Conservation (phyloP, 2,113 vertebrate species). For the Catharus bicknelli region DNA sequence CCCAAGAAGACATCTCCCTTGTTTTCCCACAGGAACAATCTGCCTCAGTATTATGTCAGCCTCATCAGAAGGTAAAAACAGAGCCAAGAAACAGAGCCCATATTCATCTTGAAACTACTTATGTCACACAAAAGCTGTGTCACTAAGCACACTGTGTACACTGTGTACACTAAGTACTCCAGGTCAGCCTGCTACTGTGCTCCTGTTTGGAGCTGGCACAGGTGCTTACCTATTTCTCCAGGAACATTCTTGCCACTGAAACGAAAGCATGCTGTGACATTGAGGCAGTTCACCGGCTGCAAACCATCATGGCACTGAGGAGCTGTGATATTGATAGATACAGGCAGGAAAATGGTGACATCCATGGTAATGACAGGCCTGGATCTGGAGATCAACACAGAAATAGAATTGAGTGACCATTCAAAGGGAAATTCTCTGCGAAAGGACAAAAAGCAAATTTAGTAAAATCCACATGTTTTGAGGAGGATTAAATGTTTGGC, state of each 20-base stretch:
- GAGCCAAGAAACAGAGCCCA: background rate
- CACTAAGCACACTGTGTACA: too few relatives aligned
- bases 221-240: constrained; percentile 88
- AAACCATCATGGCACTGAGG: constrained; percentile 92
- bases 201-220: background rate
- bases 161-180: background rate
- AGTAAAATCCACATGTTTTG: background rate
- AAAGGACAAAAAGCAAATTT: background rate
- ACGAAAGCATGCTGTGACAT: constrained; percentile 83
- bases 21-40: background rate
- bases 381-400: constrained; percentile 74
- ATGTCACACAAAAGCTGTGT: background rate
- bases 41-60: background rate
- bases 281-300: constrained; percentile 89
- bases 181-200: background rate
- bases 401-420: background rate
- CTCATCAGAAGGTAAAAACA: background rate
- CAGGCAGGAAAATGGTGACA: constrained; percentile 85
- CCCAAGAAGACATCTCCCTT: background rate
- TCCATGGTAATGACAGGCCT: constrained; percentile 91
- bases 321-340: constrained; percentile 93
- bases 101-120: background rate
- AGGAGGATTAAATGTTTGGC: background rate
- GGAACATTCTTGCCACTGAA: constrained; percentile 89
- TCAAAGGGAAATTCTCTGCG: background rate